Evolutionary conservation across 2,888 invertebrate genomes (phyloP).

Genomic region (Pecten maximus): DNA sequence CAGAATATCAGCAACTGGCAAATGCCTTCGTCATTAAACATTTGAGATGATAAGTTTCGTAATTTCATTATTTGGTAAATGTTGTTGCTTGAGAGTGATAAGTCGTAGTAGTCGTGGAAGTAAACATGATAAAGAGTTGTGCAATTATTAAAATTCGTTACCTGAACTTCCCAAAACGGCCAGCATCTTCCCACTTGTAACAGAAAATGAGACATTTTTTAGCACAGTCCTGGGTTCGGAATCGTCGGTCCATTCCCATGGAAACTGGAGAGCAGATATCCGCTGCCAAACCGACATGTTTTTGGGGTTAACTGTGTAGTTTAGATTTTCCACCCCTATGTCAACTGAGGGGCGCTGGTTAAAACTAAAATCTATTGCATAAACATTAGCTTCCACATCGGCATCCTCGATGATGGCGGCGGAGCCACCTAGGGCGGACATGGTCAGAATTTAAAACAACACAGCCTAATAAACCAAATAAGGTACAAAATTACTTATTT

Average conservation of each 20-base stretch:
- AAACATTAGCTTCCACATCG: conserved; percentile 20
- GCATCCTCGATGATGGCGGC: not conserved
- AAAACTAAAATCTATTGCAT: conserved; percentile 46
- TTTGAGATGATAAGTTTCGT: too few species aligned
- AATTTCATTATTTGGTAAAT: too few species aligned
- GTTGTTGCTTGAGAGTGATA: too few species aligned
- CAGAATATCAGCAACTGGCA: too few species aligned
- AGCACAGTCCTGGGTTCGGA: conserved; percentile 67
- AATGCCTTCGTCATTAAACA: too few species aligned
- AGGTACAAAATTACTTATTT: not conserved
- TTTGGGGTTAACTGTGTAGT: conserved; percentile 69
- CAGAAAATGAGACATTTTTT: conserved; percentile 72
- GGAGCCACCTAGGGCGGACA: not conserved
- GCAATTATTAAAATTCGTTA: conserved; percentile 43
- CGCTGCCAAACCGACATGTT: conserved; percentile 71
- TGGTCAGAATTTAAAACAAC: not conserved
- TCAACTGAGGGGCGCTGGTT: conserved; percentile 64
- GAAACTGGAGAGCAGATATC: conserved; percentile 71
- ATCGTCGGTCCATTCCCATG: conserved; percentile 71
- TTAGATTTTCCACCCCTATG: conserved; percentile 68
- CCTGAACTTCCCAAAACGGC: conserved; percentile 78
- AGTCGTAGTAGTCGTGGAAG: too few species aligned
- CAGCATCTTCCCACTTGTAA: conserved; percentile 75
- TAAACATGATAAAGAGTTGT: too few species aligned
- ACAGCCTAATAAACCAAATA: not conserved